A percentile compares a stretch with the other conserved stretches of the same genome.
phyloP scores from a whole-genome alignment of 2,888 invertebrate species.

The Urechis unicinctus region DNA sequence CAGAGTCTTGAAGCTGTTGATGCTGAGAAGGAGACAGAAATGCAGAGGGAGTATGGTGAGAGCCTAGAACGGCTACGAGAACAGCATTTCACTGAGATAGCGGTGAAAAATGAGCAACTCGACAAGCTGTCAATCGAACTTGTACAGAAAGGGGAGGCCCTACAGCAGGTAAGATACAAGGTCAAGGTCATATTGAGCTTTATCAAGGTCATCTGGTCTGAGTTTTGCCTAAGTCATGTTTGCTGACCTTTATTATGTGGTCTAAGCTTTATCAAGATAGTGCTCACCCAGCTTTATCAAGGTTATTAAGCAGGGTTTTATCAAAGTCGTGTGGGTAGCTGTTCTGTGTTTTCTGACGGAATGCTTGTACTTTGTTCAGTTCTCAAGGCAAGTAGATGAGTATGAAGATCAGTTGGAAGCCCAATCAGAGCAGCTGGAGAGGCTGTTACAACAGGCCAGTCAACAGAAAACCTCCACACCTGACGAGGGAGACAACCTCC shows the following conservation, averaged over 20 bases:
- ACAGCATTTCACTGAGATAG: conserved; percentile 21
- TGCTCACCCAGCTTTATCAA: no score
- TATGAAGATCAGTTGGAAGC: neutral
- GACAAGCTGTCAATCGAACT: conserved; percentile 4
- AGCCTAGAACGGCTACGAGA: conserved; percentile 17
- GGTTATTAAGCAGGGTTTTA: no score
- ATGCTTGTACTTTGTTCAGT: no score
- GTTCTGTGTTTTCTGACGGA: no score
- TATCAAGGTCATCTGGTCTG: no score
- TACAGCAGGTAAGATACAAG: conserved; percentile 6
- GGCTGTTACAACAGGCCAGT: no score
- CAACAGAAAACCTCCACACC: neutral
- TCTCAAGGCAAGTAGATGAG: no score
- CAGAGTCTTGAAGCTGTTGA: conserved; percentile 1
- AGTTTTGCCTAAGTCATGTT: no score
- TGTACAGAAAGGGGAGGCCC: neutral
- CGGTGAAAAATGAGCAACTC: conserved; percentile 2
- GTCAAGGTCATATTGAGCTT: no score
- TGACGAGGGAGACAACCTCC: conserved; percentile 25
- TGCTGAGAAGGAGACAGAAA: neutral
- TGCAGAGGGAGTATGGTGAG: neutral
- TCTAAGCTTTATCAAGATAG: no score
- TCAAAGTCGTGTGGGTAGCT: no score
- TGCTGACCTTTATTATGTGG: no score
- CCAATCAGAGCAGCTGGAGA: neutral